Evolutionary conservation across 2,113 vertebrate species (phyloP).

Genomic region (Poeciliopsis turrubarensis): DNA sequence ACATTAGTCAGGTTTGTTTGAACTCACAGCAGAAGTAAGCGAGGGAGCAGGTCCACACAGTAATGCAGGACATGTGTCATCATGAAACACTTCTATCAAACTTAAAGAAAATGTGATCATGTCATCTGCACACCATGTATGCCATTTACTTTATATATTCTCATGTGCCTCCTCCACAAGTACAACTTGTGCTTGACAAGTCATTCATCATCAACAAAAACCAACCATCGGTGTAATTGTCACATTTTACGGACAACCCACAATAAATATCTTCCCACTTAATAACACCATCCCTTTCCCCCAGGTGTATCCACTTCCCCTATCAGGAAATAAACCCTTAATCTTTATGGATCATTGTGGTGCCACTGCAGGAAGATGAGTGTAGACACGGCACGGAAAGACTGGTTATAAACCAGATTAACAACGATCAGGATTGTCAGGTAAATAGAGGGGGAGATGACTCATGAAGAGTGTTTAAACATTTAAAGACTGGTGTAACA

Average conservation of each 20-base stretch:
- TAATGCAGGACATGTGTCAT: neutral
- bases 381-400: constrained; percentile 12
- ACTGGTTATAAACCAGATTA: constrained; percentile 45
- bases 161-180: no score
- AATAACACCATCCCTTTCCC: constrained; percentile 26
- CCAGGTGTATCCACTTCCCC: constrained; percentile 11
- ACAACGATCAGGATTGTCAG: constrained; percentile 23
- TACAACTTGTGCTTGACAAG: neutral
- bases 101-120: neutral
- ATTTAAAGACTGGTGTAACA: neutral
- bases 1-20: constrained; percentile 38
- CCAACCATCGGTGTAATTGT: neutral
- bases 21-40: constrained; percentile 1
- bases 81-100: neutral
- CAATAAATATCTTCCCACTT: constrained; percentile 17
- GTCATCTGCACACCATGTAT: neutral
- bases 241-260: neutral
- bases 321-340: constrained; percentile 44
- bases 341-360: constrained; percentile 59
- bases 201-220: neutral
- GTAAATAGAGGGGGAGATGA: constrained; percentile 19
- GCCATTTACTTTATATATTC: no score
- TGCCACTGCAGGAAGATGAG: constrained; percentile 27
- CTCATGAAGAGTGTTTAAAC: neutral
- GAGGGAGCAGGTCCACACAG: neutral